Conservation (phyloP, 2,797 vertebrate genomes). For the Sebastiscus tertius region DNA sequence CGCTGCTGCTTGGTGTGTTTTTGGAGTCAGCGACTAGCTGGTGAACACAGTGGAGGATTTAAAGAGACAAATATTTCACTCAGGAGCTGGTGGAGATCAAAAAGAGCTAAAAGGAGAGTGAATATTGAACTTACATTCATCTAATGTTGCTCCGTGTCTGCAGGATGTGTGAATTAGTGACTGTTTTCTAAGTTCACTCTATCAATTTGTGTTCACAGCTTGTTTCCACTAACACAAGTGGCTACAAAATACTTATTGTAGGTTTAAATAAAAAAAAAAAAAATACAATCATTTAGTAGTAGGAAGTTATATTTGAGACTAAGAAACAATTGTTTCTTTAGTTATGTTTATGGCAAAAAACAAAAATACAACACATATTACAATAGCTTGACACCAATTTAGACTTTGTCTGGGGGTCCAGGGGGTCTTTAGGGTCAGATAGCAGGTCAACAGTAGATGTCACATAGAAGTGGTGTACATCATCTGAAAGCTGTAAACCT, state of each 20-base stretch:
- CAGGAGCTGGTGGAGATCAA: neutral
- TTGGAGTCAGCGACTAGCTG: neutral
- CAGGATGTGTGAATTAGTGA: neutral
- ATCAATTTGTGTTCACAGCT: neutral
- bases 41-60: neutral
- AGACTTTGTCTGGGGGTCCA: too few relatives aligned
- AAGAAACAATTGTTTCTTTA: neutral
- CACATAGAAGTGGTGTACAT: too few relatives aligned
- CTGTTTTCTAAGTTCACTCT: neutral
- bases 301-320: neutral
- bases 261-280: too few relatives aligned
- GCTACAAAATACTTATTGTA: neutral
- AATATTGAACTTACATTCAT: neutral
- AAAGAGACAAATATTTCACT: neutral
- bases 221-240: neutral
- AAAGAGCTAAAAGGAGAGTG: neutral
- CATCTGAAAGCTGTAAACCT: too few relatives aligned
- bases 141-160: neutral
- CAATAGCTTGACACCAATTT: neutral
- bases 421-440: too few relatives aligned
- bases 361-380: neutral
- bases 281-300: neutral
- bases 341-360: neutral
- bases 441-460: too few relatives aligned
- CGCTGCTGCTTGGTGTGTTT: too few relatives aligned